These are phyloP conservation scores for Cecropterus lyciades DNA, from an alignment of 1,140 invertebrate species.

Conservation along the genomic window DNA sequence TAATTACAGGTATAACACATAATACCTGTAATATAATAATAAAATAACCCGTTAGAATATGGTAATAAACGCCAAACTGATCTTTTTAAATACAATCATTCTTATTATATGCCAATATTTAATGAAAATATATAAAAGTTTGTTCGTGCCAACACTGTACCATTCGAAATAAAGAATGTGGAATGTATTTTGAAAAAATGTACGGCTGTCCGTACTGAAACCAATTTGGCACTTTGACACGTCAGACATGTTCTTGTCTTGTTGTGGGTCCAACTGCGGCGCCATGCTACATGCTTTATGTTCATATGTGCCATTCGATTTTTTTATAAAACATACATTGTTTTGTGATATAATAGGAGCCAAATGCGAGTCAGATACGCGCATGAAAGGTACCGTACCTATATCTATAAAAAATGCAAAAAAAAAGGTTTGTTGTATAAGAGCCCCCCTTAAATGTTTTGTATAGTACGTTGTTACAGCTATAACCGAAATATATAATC, in stretches of 20 bases:
- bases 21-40: too few species aligned
- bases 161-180: not conserved
- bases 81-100: not conserved
- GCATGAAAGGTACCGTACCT: too few species aligned
- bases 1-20: too few species aligned
- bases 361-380: too few species aligned
- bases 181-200: slow-evolving; percentile 5
- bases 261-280: slow-evolving; percentile 6
- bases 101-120: not conserved
- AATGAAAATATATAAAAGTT: not conserved
- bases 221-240: slow-evolving; percentile 10
- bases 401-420: too few species aligned
- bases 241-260: not conserved
- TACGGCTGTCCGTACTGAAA: not conserved
- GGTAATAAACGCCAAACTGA: too few species aligned
- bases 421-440: too few species aligned
- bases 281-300: not conserved
- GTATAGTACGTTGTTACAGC: too few species aligned
- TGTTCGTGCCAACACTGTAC: not conserved
- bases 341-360: not conserved
- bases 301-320: not conserved
- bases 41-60: too few species aligned
- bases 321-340: not conserved
- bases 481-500: too few species aligned
- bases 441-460: too few species aligned